A percentile compares a stretch with the other conserved stretches of the same genome.
phyloP scores from a whole-genome alignment of 2,888 invertebrate species.

The Spodoptera picta region DNA sequence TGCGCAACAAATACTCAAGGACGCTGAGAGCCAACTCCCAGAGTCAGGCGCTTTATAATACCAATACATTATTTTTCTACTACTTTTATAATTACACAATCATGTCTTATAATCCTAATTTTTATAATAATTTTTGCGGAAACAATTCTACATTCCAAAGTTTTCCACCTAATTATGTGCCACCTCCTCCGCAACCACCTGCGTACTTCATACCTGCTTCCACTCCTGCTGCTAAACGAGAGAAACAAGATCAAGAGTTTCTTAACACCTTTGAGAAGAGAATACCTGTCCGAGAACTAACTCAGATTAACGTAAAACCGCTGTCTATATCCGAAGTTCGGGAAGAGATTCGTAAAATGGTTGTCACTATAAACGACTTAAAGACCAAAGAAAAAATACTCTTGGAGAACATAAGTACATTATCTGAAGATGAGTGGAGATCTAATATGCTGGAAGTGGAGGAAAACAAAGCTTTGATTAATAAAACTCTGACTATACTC shows the following conservation, averaged over 20 bases:
- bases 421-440: slow-evolving; percentile 88
- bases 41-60: slow-evolving; percentile 71
- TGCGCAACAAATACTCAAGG: slow-evolving; percentile 91
- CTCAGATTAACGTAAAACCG: slow-evolving; percentile 27
- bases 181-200: slow-evolving; percentile 51
- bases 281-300: slow-evolving; percentile 23
- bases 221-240: slow-evolving; percentile 23
- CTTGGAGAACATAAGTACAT: slow-evolving; percentile 74
- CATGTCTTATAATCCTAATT: slow-evolving; percentile 81
- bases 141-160: slow-evolving; percentile 81
- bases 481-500: slow-evolving; percentile 74
- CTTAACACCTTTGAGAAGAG: slow-evolving; percentile 67
- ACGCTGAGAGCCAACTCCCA: slow-evolving; percentile 90
- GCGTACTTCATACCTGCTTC: slow-evolving; percentile 40
- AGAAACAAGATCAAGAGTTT: slow-evolving; percentile 66
- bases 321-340: slow-evolving; percentile 66
- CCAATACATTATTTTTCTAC: slow-evolving; percentile 57
- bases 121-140: slow-evolving; percentile 73
- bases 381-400: slow-evolving; percentile 77
- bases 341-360: slow-evolving; percentile 63
- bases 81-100: slow-evolving; percentile 70
- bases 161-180: slow-evolving; percentile 60
- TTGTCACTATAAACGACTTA: slow-evolving; percentile 63
- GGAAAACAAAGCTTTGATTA: slow-evolving; percentile 81
- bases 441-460: slow-evolving; percentile 84